Conservation (phyloP, 2,797 vertebrate genomes). For the Otolemur crassicaudatus region DNA sequence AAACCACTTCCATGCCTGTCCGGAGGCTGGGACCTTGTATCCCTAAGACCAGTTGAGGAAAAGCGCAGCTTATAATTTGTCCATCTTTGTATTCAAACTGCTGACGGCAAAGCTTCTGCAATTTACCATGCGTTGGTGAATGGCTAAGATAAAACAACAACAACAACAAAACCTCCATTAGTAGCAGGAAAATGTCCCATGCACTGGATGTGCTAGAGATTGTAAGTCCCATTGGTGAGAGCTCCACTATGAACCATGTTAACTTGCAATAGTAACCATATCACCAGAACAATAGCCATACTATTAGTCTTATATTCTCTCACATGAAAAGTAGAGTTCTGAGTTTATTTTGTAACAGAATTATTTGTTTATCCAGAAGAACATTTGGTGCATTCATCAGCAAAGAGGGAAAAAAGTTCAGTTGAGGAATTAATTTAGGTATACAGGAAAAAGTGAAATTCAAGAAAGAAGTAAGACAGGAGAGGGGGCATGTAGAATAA, state of each 20-base stretch:
- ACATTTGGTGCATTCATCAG: not conserved
- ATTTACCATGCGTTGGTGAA: slow-evolving; percentile 48
- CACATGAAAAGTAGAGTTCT: not conserved
- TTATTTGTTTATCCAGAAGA: not conserved
- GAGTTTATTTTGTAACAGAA: not conserved
- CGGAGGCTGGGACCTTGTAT: not conserved
- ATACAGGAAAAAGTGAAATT: not conserved
- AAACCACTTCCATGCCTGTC: slow-evolving; percentile 59
- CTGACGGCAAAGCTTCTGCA: slow-evolving; percentile 59
- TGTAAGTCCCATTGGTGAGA: not conserved
- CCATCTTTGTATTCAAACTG: slow-evolving; percentile 81
- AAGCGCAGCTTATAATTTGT: slow-evolving; percentile 62
- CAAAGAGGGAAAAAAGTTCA: not conserved
- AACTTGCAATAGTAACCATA: not conserved
- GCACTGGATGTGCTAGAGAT: not conserved
- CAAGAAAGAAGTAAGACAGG: not conserved
- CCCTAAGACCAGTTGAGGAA: slow-evolving; percentile 70
- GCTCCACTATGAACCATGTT: not conserved
- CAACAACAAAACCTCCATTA: not conserved
- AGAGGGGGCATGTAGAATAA: not conserved
- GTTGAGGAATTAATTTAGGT: not conserved
- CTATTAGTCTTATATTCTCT: not conserved
- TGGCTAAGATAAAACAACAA: slow-evolving; percentile 69
- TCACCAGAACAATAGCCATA: not conserved
- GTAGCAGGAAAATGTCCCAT: not conserved